Conservation (phyloP, 2,888 invertebrate species). For the Mimachlamys varia region DNA sequence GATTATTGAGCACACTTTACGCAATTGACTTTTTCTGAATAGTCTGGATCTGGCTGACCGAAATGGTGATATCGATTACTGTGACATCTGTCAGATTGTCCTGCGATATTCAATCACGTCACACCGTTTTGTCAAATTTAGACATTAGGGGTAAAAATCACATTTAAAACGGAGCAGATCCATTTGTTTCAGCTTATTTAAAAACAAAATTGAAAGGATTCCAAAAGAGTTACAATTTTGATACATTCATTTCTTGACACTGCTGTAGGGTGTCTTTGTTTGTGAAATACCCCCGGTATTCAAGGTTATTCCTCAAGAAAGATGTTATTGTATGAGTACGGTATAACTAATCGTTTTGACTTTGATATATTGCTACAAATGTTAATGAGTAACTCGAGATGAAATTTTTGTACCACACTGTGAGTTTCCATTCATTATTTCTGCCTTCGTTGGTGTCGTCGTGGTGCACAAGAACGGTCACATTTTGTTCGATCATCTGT, state of each 20-base stretch:
- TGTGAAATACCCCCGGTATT: not conserved
- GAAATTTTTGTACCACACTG: not conserved
- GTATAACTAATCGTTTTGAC: not conserved
- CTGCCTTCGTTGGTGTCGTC: not conserved
- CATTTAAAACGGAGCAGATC: not conserved
- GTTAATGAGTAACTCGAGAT: not conserved
- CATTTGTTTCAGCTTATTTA: not conserved
- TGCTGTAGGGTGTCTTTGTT: not conserved
- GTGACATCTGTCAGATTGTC: not conserved
- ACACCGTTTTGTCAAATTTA: conserved; percentile 15
- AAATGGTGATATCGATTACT: not conserved
- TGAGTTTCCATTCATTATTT: not conserved
- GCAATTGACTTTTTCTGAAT: not conserved
- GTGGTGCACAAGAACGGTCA: not conserved
- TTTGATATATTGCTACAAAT: not conserved
- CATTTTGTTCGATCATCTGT: not conserved
- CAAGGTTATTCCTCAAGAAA: not conserved
- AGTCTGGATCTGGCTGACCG: not conserved
- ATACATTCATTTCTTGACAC: not conserved
- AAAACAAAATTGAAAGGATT: not conserved
- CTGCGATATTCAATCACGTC: not conserved
- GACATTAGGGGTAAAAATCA: conserved; percentile 11
- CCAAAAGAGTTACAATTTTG: not conserved
- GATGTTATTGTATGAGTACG: not conserved
- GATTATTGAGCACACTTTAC: not conserved